phyloP scores from a whole-genome alignment of 1,140 invertebrate genomes.

The Tetramorium parvispinum region DNA sequence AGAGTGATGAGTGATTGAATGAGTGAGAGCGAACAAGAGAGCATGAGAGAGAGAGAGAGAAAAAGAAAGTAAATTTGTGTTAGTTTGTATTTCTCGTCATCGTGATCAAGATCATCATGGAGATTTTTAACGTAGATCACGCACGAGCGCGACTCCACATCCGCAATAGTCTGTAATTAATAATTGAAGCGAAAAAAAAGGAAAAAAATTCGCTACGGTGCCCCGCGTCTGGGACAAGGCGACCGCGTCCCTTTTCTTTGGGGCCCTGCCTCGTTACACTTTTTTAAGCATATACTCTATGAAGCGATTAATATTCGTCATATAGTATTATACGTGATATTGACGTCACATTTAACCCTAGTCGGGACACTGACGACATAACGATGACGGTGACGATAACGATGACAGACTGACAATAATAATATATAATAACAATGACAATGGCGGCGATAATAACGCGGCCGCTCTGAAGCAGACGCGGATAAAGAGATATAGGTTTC shows the following conservation, averaged over 20 bases:
- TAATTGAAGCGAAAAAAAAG: neutral
- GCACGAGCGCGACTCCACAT: conserved; percentile 56
- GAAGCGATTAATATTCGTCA: conserved; percentile 19
- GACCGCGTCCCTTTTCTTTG: neutral
- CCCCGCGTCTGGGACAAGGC: conserved; percentile 40
- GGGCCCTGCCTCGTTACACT: neutral
- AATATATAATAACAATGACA: neutral
- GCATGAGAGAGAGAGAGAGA: neutral
- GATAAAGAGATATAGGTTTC: conserved; percentile 61
- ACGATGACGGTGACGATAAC: conserved; percentile 1
- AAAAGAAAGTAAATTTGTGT: conserved; percentile 11
- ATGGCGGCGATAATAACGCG: conserved; percentile 24
- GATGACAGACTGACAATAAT: conserved; percentile 17
- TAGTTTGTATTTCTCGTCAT: conserved; percentile 68
- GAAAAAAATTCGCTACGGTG: conserved; percentile 41
- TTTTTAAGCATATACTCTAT: conserved; percentile 16
- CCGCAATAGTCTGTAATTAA: conserved; percentile 68
- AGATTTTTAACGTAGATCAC: conserved; percentile 72
- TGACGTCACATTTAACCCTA: conserved; percentile 6
- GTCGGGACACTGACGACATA: neutral
- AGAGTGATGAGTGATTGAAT: conserved; percentile 18
- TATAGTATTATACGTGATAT: conserved; percentile 8
- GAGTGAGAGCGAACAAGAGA: neutral
- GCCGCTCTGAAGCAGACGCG: conserved; percentile 41
- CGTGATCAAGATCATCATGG: conserved; percentile 31